A percentile compares a stretch with the other conserved stretches of the same genome.
Evolutionary conservation across 35 echinoderm and acorn worm species (phyloP).

Genomic region (Acanthaster planci): DNA sequence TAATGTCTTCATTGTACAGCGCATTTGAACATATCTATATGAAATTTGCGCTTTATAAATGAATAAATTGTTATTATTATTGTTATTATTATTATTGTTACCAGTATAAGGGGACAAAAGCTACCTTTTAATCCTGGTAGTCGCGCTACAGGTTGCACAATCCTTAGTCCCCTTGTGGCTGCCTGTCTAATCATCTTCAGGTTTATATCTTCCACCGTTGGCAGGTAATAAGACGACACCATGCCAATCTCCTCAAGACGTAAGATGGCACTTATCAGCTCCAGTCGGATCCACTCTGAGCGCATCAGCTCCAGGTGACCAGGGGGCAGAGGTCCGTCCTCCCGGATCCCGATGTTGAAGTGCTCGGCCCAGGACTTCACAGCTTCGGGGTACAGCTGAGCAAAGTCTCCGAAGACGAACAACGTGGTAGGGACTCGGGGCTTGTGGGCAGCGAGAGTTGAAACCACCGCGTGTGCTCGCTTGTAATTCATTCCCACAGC

Average conservation of each 20-base stretch:
- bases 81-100: no score
- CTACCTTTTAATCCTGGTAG: constrained; percentile 42
- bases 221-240: neutral
- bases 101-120: neutral
- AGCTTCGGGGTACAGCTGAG: constrained; percentile 1
- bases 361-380: constrained; percentile 11
- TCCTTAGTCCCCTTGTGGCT: neutral
- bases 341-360: constrained; percentile 42
- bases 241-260: neutral
- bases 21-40: no score
- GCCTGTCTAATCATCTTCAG: neutral
- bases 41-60: no score
- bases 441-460: constrained; percentile 18
- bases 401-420: constrained; percentile 58
- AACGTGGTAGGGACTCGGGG: constrained; percentile 21
- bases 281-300: neutral
- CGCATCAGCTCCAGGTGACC: constrained; percentile 6
- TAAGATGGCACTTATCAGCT: neutral
- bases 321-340: neutral
- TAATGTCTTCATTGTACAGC: no score
- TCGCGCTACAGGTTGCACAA: neutral
- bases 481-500: constrained; percentile 39
- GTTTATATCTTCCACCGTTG: neutral
- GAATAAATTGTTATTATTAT: no score
- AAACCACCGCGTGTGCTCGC: constrained; percentile 7